Conservation (phyloP, 2,888 invertebrate species). For the Harpalus rubripes region DNA sequence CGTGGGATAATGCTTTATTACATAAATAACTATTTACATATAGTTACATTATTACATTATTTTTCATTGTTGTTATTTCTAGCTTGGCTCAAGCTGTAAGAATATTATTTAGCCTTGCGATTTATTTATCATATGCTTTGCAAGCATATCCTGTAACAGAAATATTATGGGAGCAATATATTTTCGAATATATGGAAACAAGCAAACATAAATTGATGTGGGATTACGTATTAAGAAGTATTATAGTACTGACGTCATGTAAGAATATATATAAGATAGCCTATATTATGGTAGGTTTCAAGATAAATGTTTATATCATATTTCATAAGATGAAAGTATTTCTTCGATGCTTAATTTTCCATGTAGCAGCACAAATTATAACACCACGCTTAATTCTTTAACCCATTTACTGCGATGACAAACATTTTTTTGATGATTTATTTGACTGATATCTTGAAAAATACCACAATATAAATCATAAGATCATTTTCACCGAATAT, state of each 20-base stretch:
- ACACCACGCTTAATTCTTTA: no score
- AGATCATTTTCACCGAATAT: no score
- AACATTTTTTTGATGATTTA: no score
- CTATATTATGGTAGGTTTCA: no score
- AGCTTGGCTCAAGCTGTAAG: conserved; percentile 36
- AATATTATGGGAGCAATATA: conserved; percentile 53
- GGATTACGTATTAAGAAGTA: conserved; percentile 34
- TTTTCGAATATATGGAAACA: conserved; percentile 23
- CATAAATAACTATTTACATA: no score
- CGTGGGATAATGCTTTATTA: no score
- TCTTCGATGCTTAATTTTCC: no score
- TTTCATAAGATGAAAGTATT: no score
- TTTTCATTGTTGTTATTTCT: neutral
- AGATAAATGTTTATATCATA: no score
- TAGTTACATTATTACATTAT: neutral
- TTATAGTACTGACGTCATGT: neutral
- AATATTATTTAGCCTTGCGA: conserved; percentile 29
- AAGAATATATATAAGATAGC: neutral
- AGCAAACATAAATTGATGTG: conserved; percentile 1
- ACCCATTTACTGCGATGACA: no score
- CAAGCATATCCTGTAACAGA: conserved; percentile 18
- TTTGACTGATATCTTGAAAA: neutral
- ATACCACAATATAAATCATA: neutral
- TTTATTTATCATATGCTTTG: conserved; percentile 34
- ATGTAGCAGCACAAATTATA: no score